Base-by-base conservation (phyloP, 2,888 invertebrate species). In the Andricus quercusramuli region DNA sequence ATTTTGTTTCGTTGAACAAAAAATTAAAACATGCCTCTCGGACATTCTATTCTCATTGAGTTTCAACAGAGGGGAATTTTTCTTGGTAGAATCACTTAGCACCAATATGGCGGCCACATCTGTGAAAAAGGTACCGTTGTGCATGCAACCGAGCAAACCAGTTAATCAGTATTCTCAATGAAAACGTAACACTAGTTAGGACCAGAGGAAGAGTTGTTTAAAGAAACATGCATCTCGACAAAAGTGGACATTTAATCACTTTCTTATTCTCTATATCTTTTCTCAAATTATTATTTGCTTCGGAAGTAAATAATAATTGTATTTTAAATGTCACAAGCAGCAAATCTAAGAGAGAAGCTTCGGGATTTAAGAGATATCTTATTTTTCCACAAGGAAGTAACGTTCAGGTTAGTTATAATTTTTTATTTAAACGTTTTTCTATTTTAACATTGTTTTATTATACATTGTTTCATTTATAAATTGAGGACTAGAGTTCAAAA, bases 311-410 rank as follows among this genome's bases (percentile, higher is more conserved):
- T 22, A 44, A 64, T 29, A 11, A 13, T 66, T 44, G 37, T 11
- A 25, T 80, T 15, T 59, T 37, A 37, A 83, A 85, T 80, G 78
- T 80, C 2, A 79, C 79, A n/a, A 76, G 9, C 76, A 78, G 74
- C 22, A 70, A 86, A 79, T 74, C 79, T 47, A 86, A 83, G 76
- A 83, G 89, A 59, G 86, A 85, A 44, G 82, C 86, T 80, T 68
- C 80, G 41, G 80, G 78, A n/a, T 77, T 68, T 2, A 94, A 94
- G 84, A 93, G 94, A 83, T 95, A 94, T 87, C 90, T 95, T 51
- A 90, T 95, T 78, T 95, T 95, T 89, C 94, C 95, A 0, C 94
- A 95, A 92, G 95, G 95, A 77, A 95, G 95, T 86, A 95, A 95
- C 47, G 92, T 95, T 78, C 95, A 95, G 90, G 93, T 95, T 83